Percentiles rank a stretch among this genome's conserved stretches.
Conservation (phyloP, 1,140 invertebrate species). For the Linepithema humile region DNA sequence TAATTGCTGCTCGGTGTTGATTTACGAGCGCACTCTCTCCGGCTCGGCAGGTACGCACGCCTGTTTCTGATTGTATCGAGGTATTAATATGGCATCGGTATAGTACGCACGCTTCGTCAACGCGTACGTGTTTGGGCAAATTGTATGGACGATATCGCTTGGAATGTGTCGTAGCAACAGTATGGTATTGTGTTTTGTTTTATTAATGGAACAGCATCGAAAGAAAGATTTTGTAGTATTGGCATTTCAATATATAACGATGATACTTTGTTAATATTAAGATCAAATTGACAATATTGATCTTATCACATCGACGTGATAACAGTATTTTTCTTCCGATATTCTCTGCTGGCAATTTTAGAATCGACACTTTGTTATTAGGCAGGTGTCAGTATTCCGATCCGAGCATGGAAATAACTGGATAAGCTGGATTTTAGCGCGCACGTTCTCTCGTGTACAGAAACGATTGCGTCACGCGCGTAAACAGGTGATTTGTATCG, state of each 20-base stretch:
- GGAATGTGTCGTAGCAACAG: background rate
- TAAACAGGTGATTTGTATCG: conserved; percentile 44
- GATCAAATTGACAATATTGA: background rate
- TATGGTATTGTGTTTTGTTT: background rate
- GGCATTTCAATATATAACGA: background rate
- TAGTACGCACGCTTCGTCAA: background rate
- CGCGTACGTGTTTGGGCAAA: background rate
- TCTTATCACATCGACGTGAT: background rate
- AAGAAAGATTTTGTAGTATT: background rate
- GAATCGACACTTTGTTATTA: background rate
- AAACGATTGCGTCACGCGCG: conserved; percentile 37
- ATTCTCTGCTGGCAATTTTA: background rate
- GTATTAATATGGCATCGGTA: conserved; percentile 4
- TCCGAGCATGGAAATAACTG: conserved; percentile 9
- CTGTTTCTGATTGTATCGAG: background rate
- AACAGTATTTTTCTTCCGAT: background rate
- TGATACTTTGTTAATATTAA: background rate
- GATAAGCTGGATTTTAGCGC: conserved; percentile 35
- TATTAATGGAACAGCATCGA: background rate
- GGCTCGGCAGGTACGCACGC: background rate
- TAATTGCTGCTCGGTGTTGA: conserved; percentile 40
- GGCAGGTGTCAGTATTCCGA: background rate
- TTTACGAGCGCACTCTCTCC: conserved; percentile 17
- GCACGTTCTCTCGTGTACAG: conserved; percentile 6
- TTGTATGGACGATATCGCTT: background rate